Evolutionary conservation across 2,888 invertebrate genomes (phyloP).

Genomic region (Candidula unifasciata): DNA sequence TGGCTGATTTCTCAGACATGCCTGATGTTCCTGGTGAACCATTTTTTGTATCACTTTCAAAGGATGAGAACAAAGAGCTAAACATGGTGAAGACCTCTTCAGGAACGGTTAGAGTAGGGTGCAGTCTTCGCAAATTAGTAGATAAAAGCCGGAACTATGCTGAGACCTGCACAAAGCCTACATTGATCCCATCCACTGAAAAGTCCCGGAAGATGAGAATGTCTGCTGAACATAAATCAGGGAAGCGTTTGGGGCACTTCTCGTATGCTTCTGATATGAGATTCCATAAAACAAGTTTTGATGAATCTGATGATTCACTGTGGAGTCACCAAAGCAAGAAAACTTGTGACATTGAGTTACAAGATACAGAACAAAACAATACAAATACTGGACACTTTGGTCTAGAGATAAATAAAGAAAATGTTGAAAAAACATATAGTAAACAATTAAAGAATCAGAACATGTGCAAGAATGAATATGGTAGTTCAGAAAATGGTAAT

Average conservation of each 20-base stretch:
- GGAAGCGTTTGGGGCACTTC: neutral
- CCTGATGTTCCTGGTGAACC: conserved; percentile 47
- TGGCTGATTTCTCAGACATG: conserved; percentile 32
- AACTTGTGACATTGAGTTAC: too few species aligned
- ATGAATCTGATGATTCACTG: neutral
- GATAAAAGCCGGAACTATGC: neutral
- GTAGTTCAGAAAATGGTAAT: too few species aligned
- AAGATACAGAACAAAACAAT: neutral
- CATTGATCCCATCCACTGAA: neutral
- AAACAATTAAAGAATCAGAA: neutral
- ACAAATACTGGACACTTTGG: neutral
- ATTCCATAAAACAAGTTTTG: neutral
- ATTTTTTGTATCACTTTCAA: conserved; percentile 45
- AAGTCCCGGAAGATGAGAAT: neutral
- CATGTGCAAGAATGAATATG: neutral
- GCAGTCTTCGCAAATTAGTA: conserved; percentile 30
- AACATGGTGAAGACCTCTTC: conserved; percentile 50
- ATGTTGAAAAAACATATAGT: neutral
- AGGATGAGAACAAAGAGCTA: conserved; percentile 46
- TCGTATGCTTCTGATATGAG: neutral
- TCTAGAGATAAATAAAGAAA: neutral
- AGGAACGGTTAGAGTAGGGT: conserved; percentile 40
- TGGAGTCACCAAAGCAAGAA: conserved; percentile 5
- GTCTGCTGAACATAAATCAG: neutral
- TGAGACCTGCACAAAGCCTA: neutral